A percentile compares a stretch with the other conserved stretches of the same genome.
Evolutionary conservation across 2,113 vertebrate genomes (phyloP).

Genomic region (Dermatemys mawii): DNA sequence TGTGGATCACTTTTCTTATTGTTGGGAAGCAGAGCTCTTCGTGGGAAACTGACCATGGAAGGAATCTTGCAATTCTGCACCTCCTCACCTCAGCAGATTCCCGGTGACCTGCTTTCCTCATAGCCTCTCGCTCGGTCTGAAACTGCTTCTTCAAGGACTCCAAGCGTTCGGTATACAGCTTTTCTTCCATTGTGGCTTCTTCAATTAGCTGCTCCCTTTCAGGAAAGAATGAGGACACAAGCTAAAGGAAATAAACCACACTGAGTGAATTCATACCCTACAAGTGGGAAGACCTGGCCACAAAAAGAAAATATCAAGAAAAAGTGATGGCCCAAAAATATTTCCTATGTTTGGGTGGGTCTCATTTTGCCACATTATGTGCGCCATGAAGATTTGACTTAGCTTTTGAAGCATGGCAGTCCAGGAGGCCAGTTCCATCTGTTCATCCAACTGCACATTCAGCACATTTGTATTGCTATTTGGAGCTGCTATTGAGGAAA

Average conservation of each 20-base stretch:
- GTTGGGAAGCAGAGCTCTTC: neutral
- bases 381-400: neutral
- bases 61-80: neutral
- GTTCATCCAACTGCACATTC: neutral
- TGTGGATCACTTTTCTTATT: neutral
- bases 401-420: neutral
- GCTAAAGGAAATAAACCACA: neutral
- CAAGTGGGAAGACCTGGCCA: neutral
- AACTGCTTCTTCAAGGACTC: conserved; percentile 75
- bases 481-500: too few species aligned
- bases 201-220: conserved; percentile 72
- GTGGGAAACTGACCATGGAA: neutral
- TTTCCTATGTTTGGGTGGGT: neutral
- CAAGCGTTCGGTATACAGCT: conserved; percentile 58
- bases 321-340: neutral
- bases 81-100: conserved; percentile 69
- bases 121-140: conserved; percentile 63
- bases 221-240: neutral
- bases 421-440: neutral
- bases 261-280: neutral
- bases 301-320: neutral
- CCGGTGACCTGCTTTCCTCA: conserved; percentile 61
- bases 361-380: neutral
- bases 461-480: too few species aligned
- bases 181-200: conserved; percentile 67